These are phyloP conservation scores for Drosophila lacteicornis DNA, from an alignment of 1,140 invertebrate species.

Conservation along the genomic window DNA sequence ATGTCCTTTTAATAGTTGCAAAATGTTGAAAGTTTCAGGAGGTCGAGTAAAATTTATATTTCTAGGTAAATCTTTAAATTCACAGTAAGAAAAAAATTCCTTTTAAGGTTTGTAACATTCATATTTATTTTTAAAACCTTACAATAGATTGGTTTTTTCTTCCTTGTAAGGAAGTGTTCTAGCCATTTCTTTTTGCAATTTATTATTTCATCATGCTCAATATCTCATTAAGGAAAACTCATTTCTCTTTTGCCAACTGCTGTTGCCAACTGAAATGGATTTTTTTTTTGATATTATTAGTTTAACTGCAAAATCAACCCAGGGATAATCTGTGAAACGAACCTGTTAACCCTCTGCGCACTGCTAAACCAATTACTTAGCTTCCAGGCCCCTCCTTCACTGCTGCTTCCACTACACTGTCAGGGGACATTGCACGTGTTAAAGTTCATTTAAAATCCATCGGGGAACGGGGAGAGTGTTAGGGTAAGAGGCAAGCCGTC, in stretches of 20 bases:
- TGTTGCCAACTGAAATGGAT: slow-evolving; percentile 40
- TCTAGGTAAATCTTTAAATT: accelerated
- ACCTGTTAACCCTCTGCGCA: slow-evolving; percentile 25
- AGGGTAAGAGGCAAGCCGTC: slow-evolving; percentile 19
- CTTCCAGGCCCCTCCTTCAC: slow-evolving; percentile 31
- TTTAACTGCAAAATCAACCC: slow-evolving; percentile 49
- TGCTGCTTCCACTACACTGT: slow-evolving; percentile 2
- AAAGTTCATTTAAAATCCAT: slow-evolving; percentile 83
- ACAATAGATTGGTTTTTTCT: background rate
- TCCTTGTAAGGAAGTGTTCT: background rate
- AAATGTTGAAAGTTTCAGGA: background rate
- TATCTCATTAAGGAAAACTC: slow-evolving; percentile 42
- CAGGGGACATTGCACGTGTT: slow-evolving; percentile 69
- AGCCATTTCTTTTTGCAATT: background rate
- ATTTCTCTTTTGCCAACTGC: slow-evolving; percentile 28
- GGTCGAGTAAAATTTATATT: no score
- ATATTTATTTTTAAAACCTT: no score
- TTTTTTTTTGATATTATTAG: slow-evolving; percentile 46
- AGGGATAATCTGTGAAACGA: slow-evolving; percentile 57
- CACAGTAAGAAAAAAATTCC: accelerated
- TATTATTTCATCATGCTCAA: slow-evolving; percentile 31
- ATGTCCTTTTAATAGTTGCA: background rate
- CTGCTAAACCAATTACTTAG: slow-evolving; percentile 78
- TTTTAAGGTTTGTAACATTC: no score
- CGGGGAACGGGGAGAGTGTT: slow-evolving; percentile 37